Evolutionary conservation across 1,140 invertebrate genomes (phyloP), one percentile per base, ranked within the genome.

Genomic region (Tetramorium parvispinum): DNA sequence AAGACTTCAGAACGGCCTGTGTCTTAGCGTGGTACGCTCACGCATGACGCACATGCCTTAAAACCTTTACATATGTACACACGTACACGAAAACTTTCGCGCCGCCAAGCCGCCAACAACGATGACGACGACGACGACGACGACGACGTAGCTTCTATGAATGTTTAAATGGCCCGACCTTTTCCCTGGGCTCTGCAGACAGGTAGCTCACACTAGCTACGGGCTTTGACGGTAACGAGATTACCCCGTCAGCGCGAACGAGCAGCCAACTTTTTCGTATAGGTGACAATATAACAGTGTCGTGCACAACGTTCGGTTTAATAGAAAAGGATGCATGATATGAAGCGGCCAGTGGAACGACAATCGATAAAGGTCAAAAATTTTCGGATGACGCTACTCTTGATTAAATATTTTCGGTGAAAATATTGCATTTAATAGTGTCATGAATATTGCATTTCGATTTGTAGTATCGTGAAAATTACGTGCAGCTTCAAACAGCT

Each of bases 1-100:
- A 95, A 94, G 93, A 93, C 93, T 32, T 92, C 87, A 89, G 89
- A 87, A 88, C 88, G 88, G 85, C 73, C 79, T 59, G 57, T 43
- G 70, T 70, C 63, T 88, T 87, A 68, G 86, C 71, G n/a, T 18
- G 18, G 32, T 53, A 59, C 49, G 46, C 57, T 63, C 79, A 57
- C 37, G 37, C 21, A 37, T 40, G 6, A 55, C 66, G 68, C 79
- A 75, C 53, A 83, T 55, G 68, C 63, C 46, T 16, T 71, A 49
- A 46, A 68, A 71, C 18, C 66, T 59, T 77, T 87, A 68, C 53
- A 37, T 59, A 49, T 32, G 37, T 71, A 66, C 49, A 76, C 65
- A 27, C 83, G 40, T n/a, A 68, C 49, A 57, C 57, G 59, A 27
- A 49, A 87, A 90, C 71, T 87, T 90, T 79, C 49, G 24, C 27